Evolutionary conservation across 2,113 vertebrate species (phyloP).

Genomic region (Steatornis caripensis): DNA sequence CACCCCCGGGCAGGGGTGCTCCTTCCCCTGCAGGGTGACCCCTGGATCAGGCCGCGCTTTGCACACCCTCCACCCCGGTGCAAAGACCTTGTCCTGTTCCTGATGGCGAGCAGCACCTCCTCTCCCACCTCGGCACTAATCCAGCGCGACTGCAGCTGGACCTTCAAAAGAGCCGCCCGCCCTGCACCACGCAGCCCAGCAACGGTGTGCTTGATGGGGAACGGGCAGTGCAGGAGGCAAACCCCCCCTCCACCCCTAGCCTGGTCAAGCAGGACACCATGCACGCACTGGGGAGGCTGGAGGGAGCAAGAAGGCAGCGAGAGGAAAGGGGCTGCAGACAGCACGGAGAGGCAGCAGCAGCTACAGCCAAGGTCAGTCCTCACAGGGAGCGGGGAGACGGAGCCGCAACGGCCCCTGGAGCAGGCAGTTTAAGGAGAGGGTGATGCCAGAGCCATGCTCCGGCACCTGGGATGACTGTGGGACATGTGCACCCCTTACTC

Average conservation of each 20-base stretch:
- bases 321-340: neutral
- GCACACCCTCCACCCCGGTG: neutral
- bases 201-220: too few species aligned
- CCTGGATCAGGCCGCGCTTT: neutral
- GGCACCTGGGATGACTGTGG: neutral
- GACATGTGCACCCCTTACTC: too few species aligned
- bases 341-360: neutral
- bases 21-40: neutral
- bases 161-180: too few species aligned
- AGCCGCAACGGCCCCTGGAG: rapidly evolving
- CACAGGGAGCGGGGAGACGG: rapidly evolving
- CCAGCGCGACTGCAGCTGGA: too few species aligned
- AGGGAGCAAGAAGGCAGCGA: neutral
- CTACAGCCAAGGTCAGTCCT: neutral
- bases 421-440: neutral
- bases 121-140: too few species aligned
- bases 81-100: neutral
- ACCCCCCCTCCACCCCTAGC: too few species aligned
- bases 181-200: too few species aligned
- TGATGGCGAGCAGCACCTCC: neutral
- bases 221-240: too few species aligned
- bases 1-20: too few species aligned
- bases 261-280: neutral
- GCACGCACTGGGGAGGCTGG: neutral
- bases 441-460: neutral